A percentile compares a stretch with the other conserved stretches of the same genome.
phyloP scores from a whole-genome alignment of 2,113 vertebrate genomes.

The Petrocephalus microphthalmus region DNA sequence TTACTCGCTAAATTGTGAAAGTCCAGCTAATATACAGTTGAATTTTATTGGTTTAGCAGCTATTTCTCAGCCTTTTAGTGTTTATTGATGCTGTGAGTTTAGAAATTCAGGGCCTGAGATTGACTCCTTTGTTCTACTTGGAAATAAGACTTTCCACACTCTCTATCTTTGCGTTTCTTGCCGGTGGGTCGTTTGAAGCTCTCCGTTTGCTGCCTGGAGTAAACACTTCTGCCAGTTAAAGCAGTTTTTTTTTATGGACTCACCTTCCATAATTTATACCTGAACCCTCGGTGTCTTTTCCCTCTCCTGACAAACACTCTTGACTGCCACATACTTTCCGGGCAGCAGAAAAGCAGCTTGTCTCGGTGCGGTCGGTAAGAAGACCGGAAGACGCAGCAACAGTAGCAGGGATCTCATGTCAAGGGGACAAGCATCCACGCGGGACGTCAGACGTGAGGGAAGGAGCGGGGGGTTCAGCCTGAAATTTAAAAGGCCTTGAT shows the following conservation, averaged over 20 bases:
- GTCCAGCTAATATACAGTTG: not conserved
- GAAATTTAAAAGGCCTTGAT: constrained; percentile 44
- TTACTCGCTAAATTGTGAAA: not conserved
- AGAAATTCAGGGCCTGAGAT: not conserved
- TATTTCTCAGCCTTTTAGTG: not conserved
- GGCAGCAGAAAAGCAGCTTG: not conserved
- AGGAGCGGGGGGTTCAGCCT: not conserved
- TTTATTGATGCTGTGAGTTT: not conserved
- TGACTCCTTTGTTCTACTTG: not conserved
- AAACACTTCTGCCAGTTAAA: not conserved
- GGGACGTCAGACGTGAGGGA: constrained; percentile 32
- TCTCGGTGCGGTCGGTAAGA: not conserved
- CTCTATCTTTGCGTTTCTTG: not conserved
- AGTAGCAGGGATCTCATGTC: constrained; percentile 22
- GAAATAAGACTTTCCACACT: not conserved
- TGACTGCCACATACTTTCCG: not conserved
- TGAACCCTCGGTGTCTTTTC: not conserved
- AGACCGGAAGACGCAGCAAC: not conserved
- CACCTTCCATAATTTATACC: not conserved
- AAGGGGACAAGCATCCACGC: constrained; percentile 35
- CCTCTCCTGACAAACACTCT: not conserved
- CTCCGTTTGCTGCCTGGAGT: not conserved
- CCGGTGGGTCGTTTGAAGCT: not conserved
- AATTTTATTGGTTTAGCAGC: not conserved
- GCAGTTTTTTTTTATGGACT: not conserved